phyloP scores from a whole-genome alignment of 2,888 invertebrate species.

The Acheta domesticus region DNA sequence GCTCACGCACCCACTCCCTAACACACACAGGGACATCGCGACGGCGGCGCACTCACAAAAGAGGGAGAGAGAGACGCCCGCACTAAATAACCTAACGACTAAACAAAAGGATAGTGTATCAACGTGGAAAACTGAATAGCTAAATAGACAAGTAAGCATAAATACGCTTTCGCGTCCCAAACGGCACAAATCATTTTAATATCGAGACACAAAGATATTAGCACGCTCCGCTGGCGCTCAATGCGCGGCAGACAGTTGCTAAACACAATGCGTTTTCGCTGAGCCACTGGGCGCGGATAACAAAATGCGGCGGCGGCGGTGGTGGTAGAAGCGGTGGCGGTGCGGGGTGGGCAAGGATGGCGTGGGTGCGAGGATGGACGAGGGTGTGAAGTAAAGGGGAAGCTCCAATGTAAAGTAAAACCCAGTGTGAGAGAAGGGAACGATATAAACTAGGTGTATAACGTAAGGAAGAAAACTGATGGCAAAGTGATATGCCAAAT shows the following conservation, averaged over 20 bases:
- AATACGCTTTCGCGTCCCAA: neutral
- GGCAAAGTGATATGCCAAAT: no score
- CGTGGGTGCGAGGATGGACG: no score
- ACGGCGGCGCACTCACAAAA: neutral
- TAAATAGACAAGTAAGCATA: neutral
- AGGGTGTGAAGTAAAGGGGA: no score
- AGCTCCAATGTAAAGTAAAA: no score
- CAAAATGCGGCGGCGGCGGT: neutral
- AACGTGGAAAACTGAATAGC: conserved; percentile 4
- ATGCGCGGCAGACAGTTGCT: neutral
- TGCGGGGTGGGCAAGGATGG: neutral
- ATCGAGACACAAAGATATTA: conserved; percentile 18
- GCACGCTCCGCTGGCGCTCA: neutral
- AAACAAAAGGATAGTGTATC: conserved; percentile 1
- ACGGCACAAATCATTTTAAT: conserved; percentile 18
- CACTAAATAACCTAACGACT: neutral
- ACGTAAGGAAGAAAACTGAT: no score
- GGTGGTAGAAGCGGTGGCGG: neutral
- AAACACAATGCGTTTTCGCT: conserved; percentile 10
- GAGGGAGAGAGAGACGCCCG: neutral
- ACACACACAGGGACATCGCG: neutral
- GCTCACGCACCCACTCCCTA: neutral
- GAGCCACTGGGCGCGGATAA: conserved; percentile 6
- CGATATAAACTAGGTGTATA: no score
- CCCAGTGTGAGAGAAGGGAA: no score